A percentile compares a stretch with the other conserved stretches of the same genome.
Conservation (phyloP, 2,113 vertebrate genomes). For the Aepyceros melampus region DNA sequence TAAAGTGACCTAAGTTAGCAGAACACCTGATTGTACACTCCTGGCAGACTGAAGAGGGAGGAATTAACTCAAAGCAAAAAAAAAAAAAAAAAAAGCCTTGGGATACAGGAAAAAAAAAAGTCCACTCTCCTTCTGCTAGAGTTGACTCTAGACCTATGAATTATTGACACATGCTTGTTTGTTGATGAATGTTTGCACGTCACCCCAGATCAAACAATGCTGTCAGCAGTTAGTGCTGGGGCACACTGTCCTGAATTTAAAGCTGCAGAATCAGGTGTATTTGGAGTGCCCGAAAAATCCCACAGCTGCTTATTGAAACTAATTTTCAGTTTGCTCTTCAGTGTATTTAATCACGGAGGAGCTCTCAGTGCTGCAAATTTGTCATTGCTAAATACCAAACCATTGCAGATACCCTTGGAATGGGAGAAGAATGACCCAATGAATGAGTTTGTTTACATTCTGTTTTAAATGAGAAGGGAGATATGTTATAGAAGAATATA, state of each 20-base stretch:
- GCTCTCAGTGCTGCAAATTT: not conserved
- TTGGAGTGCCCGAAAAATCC: not conserved
- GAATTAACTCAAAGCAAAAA: not conserved
- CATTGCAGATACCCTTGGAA: not conserved
- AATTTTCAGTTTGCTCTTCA: constrained; percentile 28
- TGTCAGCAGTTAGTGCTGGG: not conserved
- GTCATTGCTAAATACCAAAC: not conserved
- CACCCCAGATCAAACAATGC: constrained; percentile 26
- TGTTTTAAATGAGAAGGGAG: not conserved
- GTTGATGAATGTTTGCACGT: constrained; percentile 31
- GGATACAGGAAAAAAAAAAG: not conserved
- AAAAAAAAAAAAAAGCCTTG: not conserved
- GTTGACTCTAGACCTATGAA: constrained; percentile 13
- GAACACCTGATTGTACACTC: not conserved
- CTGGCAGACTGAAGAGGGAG: not conserved
- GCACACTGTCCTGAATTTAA: constrained; percentile 35
- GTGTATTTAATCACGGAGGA: constrained; percentile 3
- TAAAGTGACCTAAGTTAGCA: not conserved
- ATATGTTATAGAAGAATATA: not conserved
- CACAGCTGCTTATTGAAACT: constrained; percentile 13
- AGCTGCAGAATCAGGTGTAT: constrained; percentile 14
- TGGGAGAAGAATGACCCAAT: not conserved
- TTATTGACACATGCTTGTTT: constrained; percentile 40
- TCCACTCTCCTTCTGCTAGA: not conserved
- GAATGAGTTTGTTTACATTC: not conserved